Evolutionary conservation across 92 coral and sea anemone genomes (phyloP).

Genomic region (Bergia sp.): DNA sequence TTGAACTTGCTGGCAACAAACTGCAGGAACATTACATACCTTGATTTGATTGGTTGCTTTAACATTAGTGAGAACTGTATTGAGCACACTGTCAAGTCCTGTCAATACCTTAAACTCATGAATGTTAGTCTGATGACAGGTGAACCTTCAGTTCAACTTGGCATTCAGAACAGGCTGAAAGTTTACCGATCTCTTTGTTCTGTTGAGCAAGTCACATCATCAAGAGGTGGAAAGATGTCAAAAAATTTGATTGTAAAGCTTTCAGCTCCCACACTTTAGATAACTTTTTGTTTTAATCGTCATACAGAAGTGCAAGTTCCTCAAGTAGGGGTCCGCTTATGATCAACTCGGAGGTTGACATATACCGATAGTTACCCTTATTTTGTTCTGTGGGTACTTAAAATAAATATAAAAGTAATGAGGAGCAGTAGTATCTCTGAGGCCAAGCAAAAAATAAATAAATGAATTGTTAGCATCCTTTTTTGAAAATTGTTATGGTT

Average conservation of each 20-base stretch:
- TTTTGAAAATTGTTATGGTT: no score
- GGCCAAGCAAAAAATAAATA: no score
- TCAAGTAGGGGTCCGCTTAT: neutral
- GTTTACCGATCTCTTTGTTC: slow-evolving; percentile 57
- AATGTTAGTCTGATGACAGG: slow-evolving; percentile 65
- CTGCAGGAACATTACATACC: slow-evolving; percentile 59
- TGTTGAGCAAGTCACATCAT: slow-evolving; percentile 55
- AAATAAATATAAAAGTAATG: no score
- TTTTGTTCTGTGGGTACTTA: no score
- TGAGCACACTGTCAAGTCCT: slow-evolving; percentile 42
- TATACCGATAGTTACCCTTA: no score
- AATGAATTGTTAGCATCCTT: no score
- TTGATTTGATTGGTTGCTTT: slow-evolving; percentile 85
- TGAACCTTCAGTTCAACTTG: slow-evolving; percentile 38
- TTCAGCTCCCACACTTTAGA: slow-evolving; percentile 62
- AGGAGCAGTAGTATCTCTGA: no score
- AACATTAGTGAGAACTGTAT: slow-evolving; percentile 60
- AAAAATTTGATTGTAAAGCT: slow-evolving; percentile 74
- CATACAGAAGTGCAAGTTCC: neutral
- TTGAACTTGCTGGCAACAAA: slow-evolving; percentile 58
- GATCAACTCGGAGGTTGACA: no score
- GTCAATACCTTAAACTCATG: slow-evolving; percentile 66
- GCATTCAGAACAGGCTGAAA: slow-evolving; percentile 39
- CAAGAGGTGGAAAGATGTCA: slow-evolving; percentile 65
- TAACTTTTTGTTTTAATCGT: neutral